A percentile compares a stretch with the other conserved stretches of the same genome.
These are phyloP conservation scores for Electrona antarctica DNA, from an alignment of 2,113 vertebrate species.

Conservation along the genomic window DNA sequence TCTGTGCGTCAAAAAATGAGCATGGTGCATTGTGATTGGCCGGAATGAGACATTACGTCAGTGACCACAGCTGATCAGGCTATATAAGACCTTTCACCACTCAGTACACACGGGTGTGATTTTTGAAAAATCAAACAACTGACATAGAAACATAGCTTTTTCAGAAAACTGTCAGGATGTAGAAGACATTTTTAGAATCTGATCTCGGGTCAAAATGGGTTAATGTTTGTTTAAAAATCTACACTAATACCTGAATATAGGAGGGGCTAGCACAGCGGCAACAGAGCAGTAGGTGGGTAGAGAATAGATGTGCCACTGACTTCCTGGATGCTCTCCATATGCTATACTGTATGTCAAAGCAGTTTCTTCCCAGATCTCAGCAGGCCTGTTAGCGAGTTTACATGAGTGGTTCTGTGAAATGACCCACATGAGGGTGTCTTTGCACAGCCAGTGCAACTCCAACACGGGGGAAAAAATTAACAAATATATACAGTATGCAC, in stretches of 20 bases:
- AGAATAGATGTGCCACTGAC: conserved; percentile 36
- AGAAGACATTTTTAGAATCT: no score
- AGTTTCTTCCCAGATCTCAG: conserved; percentile 55
- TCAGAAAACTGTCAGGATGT: no score
- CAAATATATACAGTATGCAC: conserved; percentile 35
- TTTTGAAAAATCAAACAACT: no score
- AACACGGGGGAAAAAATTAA: conserved; percentile 43
- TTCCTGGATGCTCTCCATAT: conserved; percentile 43
- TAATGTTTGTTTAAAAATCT: no score
- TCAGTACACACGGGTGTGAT: no score
- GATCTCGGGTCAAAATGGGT: no score
- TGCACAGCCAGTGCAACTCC: conserved; percentile 52
- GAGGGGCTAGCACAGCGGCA: conserved; percentile 9
- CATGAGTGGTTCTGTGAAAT: conserved; percentile 65
- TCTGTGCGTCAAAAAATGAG: no score
- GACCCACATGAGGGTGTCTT: conserved; percentile 65
- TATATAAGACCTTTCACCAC: no score
- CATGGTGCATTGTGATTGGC: no score
- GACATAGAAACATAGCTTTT: no score
- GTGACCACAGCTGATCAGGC: no score
- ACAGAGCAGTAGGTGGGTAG: conserved; percentile 19
- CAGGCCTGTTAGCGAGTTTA: conserved; percentile 68
- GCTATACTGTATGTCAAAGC: conserved; percentile 49
- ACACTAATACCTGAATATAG: not conserved
- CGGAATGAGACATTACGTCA: no score